These are phyloP conservation scores for Todiramphus saurophagus DNA, from an alignment of 2,113 vertebrate genomes.

Conservation along the genomic window DNA sequence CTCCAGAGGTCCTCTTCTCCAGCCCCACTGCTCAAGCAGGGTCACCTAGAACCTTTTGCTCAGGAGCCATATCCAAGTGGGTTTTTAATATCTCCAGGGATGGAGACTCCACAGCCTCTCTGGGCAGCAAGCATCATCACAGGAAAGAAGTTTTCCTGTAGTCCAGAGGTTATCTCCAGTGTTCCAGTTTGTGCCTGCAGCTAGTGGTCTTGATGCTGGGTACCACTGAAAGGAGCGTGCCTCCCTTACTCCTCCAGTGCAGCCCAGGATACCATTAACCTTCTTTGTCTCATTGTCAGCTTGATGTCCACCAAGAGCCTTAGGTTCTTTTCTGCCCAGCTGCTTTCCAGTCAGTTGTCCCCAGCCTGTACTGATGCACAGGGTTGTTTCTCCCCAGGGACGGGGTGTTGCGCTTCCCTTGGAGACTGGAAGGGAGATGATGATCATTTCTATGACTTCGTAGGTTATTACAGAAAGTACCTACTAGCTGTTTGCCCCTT, in stretches of 20 bases:
- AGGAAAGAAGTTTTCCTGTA: not conserved
- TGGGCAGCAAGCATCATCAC: not conserved
- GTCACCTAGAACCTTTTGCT: not conserved
- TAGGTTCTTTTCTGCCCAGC: not conserved
- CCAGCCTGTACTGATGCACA: not conserved
- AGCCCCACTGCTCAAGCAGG: not conserved
- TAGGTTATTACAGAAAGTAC: not conserved
- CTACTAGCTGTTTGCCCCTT: not conserved
- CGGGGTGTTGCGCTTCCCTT: not conserved
- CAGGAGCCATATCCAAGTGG: not conserved
- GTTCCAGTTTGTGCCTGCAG: fast-evolving
- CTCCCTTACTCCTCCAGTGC: not conserved
- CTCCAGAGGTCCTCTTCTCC: not conserved
- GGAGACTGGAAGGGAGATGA: not conserved
- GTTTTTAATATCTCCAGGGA: not conserved
- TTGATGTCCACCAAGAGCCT: not conserved
- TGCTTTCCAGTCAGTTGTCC: not conserved
- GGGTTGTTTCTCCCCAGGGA: not conserved
- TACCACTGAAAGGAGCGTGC: not conserved
- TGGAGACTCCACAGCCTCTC: not conserved
- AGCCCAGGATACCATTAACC: not conserved
- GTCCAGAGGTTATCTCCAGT: not conserved
- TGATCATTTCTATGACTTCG: not conserved
- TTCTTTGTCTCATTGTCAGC: fast-evolving
- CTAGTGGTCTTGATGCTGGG: not conserved